These are phyloP conservation scores for Anthrax anthrax DNA, from an alignment of 2,888 invertebrate genomes.

Conservation along the genomic window DNA sequence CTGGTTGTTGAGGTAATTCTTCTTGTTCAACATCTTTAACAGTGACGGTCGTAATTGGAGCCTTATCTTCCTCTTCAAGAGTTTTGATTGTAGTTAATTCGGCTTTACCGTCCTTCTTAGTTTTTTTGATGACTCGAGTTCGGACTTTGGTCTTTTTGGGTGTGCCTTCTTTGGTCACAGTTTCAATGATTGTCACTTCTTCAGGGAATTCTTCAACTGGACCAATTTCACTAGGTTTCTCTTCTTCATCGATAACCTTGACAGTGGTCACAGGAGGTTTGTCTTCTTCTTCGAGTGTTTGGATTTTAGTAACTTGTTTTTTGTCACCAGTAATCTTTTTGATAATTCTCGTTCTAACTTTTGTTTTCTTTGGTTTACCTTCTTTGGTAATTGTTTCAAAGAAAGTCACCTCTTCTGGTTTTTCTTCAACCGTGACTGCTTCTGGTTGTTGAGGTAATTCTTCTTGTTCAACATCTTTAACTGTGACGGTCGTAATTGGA, in stretches of 20 bases:
- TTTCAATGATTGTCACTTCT: constrained; percentile 16
- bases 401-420: constrained; percentile 30
- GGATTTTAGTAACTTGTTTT: constrained; percentile 29
- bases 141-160: constrained; percentile 22
- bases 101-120: constrained; percentile 23
- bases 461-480: constrained; percentile 12
- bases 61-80: constrained; percentile 27
- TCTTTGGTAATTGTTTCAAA: constrained; percentile 23
- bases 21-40: constrained; percentile 19
- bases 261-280: constrained; percentile 25
- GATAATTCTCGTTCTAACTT: constrained; percentile 23
- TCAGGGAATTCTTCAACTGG: constrained; percentile 19
- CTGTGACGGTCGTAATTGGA: constrained; percentile 21
- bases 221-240: constrained; percentile 8
- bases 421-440: constrained; percentile 21
- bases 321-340: constrained; percentile 26
- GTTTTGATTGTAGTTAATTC: constrained; percentile 31
- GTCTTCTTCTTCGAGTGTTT: constrained; percentile 29
- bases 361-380: constrained; percentile 18
- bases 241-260: constrained; percentile 13
- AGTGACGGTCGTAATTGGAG: constrained; percentile 24
- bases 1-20: too few species aligned
- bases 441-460: background rate
- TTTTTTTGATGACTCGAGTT: constrained; percentile 25
- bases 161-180: constrained; percentile 14